phyloP scores from a whole-genome alignment of 2,888 invertebrate genomes.

The Nomada goodeniana region DNA sequence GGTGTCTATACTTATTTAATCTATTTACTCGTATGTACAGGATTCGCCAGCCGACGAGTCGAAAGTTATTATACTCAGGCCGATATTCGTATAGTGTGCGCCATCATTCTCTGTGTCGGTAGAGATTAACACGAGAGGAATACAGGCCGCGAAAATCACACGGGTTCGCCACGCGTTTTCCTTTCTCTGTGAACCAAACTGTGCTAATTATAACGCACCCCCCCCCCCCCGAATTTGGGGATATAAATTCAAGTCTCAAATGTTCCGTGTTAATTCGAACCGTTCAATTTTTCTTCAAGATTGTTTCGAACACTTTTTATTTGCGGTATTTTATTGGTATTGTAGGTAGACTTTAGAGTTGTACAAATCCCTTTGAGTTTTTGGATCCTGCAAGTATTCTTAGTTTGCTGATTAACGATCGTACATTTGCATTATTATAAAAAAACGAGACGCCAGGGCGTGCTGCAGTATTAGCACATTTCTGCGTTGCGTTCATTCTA shows the following conservation, averaged over 20 bases:
- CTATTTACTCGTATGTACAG: conserved; percentile 70
- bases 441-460: neutral
- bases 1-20: conserved; percentile 49
- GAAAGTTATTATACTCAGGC: conserved; percentile 60
- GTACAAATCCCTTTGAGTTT: too few relatives aligned
- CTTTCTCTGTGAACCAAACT: conserved; percentile 23
- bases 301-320: neutral
- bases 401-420: too few relatives aligned
- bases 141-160: conserved; percentile 2
- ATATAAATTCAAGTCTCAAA: neutral
- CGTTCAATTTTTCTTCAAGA: neutral
- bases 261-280: neutral
- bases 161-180: conserved; percentile 5
- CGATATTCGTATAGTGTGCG: conserved; percentile 57
- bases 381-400: too few relatives aligned
- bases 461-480: conserved; percentile 34
- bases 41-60: conserved; percentile 63
- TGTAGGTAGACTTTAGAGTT: too few relatives aligned
- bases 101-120: conserved; percentile 45
- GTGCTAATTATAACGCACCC: conserved; percentile 33
- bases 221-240: conserved; percentile 8
- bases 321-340: neutral
- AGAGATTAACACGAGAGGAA: conserved; percentile 20
- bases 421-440: neutral
- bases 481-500: conserved; percentile 13